phyloP scores from a whole-genome alignment of 2,113 vertebrate species.

The Tachuris rubrigastra region DNA sequence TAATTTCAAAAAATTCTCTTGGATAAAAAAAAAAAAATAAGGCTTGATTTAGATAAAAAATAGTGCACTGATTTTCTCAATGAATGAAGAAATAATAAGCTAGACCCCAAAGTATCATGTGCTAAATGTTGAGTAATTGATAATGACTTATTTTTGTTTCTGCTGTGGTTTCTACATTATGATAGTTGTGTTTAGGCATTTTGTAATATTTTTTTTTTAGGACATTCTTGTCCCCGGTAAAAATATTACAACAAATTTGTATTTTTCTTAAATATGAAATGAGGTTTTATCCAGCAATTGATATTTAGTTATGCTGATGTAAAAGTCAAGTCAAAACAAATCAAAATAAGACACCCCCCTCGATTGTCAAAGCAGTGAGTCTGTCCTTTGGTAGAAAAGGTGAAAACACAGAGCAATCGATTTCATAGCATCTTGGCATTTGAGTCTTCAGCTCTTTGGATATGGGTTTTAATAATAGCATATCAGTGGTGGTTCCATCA shows the following conservation, averaged over 20 bases:
- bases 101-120: neutral
- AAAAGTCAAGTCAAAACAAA: neutral
- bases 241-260: neutral
- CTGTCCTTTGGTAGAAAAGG: neutral
- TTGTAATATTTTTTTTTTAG: neutral
- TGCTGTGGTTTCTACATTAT: neutral
- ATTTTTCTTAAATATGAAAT: neutral
- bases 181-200: rapidly evolving
- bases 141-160: neutral
- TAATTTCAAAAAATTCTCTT: neutral
- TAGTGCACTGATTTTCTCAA: neutral
- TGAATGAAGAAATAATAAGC: neutral
- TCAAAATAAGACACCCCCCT: rapidly evolving
- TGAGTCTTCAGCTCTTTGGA: neutral
- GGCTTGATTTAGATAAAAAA: neutral
- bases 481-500: neutral
- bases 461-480: neutral
- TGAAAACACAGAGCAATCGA: neutral
- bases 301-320: neutral
- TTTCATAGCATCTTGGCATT: neutral
- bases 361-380: neutral
- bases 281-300: neutral
- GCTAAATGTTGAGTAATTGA: neutral
- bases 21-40: neutral
- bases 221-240: neutral